Base-by-base conservation (phyloP, 2,888 invertebrate species). In the Clunio marinus region DNA sequence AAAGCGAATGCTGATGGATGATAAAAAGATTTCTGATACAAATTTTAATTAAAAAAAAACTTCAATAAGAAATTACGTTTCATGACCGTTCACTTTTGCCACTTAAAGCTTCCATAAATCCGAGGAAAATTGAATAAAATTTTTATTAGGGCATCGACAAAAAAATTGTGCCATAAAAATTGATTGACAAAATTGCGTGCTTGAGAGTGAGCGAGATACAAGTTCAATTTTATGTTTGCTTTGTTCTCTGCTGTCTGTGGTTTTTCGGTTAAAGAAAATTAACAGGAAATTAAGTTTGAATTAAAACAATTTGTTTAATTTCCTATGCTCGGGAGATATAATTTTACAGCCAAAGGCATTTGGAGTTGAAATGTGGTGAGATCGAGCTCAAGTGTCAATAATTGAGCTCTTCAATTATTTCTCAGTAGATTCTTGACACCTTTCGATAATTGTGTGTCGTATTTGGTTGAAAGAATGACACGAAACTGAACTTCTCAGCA, bases 241-340 rank as follows among this genome's bases (percentile, higher is more conserved):
- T 37, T 63, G 63, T n/a, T 22, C 25, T 20, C 25, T 8, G 17
- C 51, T 35, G 55, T 27, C 32, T 45, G 63, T 46, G 63, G 45
- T 41, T 62, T 45, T 65, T 25, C 25, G 13, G 46, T 17, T 20
- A 60, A 7, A 35, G 35, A 37, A 60, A 62, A 66, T 66, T 66
- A 66, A 24, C 66, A 66, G 66, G 66, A 66, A 66, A 66, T 66
- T 66, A 66, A 55, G 66, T 66, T 66, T 66, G 66, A 66, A 66
- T 66, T 66, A 66, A 66, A 55, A 27, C 66, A 66, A 32, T 66
- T 66, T 66, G 35, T 20, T 32, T 66, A 66, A 66, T 66, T 66
- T 66, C 66, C 55, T 51, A 66, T 20, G 66, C 35, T 51, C 22
- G 51, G 22, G 51, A 51, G 22, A 51, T 51, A 51, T 51, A 7